These are phyloP conservation scores for Ashinkailepas kermadecensis DNA, from an alignment of 2,888 invertebrate species.

Conservation along the genomic window DNA sequence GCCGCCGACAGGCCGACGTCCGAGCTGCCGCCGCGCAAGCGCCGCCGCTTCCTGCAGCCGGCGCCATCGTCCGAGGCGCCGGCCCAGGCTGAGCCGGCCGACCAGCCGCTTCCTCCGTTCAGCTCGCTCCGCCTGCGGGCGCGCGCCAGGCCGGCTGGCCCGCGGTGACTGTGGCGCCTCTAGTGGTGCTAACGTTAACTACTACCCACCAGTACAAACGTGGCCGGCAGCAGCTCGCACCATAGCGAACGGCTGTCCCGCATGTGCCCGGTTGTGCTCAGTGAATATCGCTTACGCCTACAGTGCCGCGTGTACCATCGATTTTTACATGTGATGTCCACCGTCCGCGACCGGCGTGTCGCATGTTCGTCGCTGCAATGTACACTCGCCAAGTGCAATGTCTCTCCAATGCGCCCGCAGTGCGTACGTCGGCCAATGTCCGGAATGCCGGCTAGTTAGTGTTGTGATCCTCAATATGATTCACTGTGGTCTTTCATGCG, in stretches of 20 bases:
- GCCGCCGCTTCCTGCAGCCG: neutral
- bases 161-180: neutral
- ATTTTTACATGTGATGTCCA: too few species aligned
- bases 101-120: neutral
- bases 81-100: neutral
- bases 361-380: too few species aligned
- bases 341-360: too few species aligned
- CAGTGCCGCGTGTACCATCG: too few species aligned
- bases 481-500: conserved; percentile 5
- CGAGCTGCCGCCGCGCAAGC: neutral
- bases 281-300: too few species aligned
- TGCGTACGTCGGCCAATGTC: too few species aligned
- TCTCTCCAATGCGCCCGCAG: too few species aligned
- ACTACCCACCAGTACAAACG: conserved; percentile 2
- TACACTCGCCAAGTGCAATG: too few species aligned
- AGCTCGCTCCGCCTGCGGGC: neutral
- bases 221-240: neutral
- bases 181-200: neutral
- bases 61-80: neutral
- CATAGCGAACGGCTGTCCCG: too few species aligned
- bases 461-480: neutral
- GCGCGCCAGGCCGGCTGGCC: neutral
- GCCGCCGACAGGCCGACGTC: neutral
- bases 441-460: too few species aligned
- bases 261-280: too few species aligned